Evolutionary conservation across 2,888 invertebrate species (phyloP), one percentile per base, ranked within the genome.

Genomic region (Junonia oenone): DNA sequence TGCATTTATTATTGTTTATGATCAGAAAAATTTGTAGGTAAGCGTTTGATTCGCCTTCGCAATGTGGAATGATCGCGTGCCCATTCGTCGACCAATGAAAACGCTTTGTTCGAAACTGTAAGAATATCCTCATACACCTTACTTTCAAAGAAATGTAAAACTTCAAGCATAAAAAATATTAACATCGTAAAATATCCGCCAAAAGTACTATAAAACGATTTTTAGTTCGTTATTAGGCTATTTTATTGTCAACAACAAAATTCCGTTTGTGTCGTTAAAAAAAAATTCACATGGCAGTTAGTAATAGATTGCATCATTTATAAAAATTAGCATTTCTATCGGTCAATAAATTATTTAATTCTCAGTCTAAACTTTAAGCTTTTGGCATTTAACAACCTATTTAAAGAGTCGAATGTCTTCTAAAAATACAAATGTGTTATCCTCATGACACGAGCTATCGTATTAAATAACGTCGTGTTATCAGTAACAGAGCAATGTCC

Each of bases 401-500:
- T 33, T 33, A 6, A 29, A 33, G 4, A 3, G 1, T 33, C 3
- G 3, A 33, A n/a, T 33, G 11, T 33, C 0, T 33, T 33, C 4
- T 33, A n/a, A n/a, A n/a, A 29, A n/a, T n/a, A 11, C n/a, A 2
- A 33, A 33, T 33, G 31, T n/a, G 2, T n/a, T 33, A 50, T 51
- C 14, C 26, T 15, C 26, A 38, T n/a, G 45, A 31, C 14, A 47
- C 33, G 47, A 53, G 45, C 47, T 31, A 40, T 49, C 49, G 33
- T 51, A 15, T 27, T 38, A 19, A 37, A 27, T 37, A 33, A 33
- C n/a, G n/a, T 33, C 2, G 4, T n/a, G n/a, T 33, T 33, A 33
- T 61, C 63, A 62, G 46, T 58, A 60, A 49, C 37, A 57, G 55
- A 59, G 56, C 62, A 61, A 66, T 59, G 63, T 54, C n/a, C 31